These are phyloP conservation scores for Passer domesticus DNA, from an alignment of 2,113 vertebrate genomes.

Conservation along the genomic window DNA sequence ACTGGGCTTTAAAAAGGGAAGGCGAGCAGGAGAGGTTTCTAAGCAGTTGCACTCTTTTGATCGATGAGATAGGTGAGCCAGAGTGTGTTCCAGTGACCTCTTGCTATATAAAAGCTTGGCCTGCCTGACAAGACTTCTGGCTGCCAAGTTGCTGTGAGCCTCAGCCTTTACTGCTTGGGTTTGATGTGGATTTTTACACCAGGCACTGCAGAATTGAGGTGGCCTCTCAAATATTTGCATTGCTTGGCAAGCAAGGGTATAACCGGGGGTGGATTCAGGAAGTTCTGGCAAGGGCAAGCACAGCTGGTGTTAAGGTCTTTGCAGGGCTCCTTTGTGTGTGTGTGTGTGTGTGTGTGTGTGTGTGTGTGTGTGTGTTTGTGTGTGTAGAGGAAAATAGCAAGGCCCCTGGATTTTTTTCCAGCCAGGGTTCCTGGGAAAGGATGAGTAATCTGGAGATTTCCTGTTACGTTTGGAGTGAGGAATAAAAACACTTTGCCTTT, in stretches of 20 bases:
- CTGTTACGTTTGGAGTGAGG: constrained; percentile 39
- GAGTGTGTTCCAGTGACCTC: constrained; percentile 65
- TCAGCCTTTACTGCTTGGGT: constrained; percentile 47
- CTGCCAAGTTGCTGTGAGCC: constrained; percentile 51
- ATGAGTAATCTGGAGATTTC: constrained; percentile 60
- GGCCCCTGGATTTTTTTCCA: constrained; percentile 56
- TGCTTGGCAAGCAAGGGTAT: constrained; percentile 56
- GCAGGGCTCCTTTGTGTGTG: constrained; percentile 33
- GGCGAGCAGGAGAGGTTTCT: constrained; percentile 17
- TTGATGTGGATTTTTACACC: constrained; percentile 49
- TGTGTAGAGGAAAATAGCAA: constrained; percentile 30
- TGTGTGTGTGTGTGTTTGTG: background rate
- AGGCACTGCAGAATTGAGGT: constrained; percentile 39
- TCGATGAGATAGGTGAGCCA: constrained; percentile 62
- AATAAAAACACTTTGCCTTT: background rate
- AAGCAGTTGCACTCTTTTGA: constrained; percentile 36
- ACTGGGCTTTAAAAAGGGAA: constrained; percentile 14
- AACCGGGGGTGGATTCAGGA: constrained; percentile 57
- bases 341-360: background rate
- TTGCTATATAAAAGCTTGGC: constrained; percentile 45
- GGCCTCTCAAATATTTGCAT: constrained; percentile 62
- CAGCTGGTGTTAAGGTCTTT: constrained; percentile 62
- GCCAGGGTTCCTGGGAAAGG: constrained; percentile 59
- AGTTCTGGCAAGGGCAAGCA: constrained; percentile 55
- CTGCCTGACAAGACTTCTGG: constrained; percentile 32